Conservation (phyloP, 2,797 vertebrate genomes). For the Anas acuta region DNA sequence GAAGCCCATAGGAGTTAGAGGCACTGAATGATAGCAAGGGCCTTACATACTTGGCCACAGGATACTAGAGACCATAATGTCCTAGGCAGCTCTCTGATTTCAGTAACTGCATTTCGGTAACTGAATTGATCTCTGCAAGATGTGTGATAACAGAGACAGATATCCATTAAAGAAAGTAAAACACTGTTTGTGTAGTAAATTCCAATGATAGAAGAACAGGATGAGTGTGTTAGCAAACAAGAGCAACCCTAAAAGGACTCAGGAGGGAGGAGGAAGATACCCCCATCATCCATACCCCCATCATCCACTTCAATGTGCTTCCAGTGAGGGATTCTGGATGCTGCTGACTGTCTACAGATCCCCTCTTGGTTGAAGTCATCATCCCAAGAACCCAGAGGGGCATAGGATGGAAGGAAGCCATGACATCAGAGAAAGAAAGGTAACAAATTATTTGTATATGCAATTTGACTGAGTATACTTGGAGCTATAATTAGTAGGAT, state of each 20-base stretch:
- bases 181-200: background rate
- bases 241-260: background rate
- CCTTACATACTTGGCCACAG: background rate
- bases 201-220: background rate
- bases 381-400: background rate
- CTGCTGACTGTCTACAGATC: background rate
- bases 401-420: background rate
- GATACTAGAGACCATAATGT: too few relatives aligned
- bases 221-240: background rate
- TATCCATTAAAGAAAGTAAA: background rate
- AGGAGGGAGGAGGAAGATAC: background rate
- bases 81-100: background rate
- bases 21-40: background rate
- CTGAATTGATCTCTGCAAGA: background rate
- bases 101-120: background rate
- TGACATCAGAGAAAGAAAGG: background rate
- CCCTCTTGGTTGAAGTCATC: background rate
- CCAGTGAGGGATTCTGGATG: background rate
- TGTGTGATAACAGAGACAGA: background rate
- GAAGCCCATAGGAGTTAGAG: background rate
- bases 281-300: fast-evolving
- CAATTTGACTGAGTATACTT: background rate
- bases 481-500: background rate
- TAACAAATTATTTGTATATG: background rate
- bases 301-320: background rate